Conservation (phyloP, 2,113 vertebrate species). For the Uropsilus gracilis region DNA sequence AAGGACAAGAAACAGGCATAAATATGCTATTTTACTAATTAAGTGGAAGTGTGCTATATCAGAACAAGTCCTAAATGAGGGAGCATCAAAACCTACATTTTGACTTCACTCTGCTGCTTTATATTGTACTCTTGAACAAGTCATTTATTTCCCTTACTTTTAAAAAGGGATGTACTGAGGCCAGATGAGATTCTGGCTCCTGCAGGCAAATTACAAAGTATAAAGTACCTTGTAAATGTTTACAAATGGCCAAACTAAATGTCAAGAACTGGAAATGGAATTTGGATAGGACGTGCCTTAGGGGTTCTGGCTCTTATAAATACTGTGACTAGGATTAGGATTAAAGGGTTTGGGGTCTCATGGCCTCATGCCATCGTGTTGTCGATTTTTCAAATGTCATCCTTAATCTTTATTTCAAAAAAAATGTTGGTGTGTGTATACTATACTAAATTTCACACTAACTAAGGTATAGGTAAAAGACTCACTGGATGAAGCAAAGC, state of each 20-base stretch:
- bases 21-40: background rate
- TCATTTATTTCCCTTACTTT: background rate
- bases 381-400: background rate
- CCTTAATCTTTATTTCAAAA: background rate
- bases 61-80: background rate
- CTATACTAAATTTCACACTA: background rate
- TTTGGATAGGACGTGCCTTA: background rate
- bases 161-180: background rate
- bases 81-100: background rate
- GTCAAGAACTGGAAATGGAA: background rate
- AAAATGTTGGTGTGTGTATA: background rate
- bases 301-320: background rate
- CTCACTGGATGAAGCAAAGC: background rate
- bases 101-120: background rate
- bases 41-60: accelerated
- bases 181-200: background rate
- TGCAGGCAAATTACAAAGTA: background rate
- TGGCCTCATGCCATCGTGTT: background rate
- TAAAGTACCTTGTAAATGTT: background rate
- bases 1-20: background rate
- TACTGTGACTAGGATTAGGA: background rate
- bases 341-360: background rate
- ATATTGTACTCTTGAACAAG: background rate
- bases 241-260: background rate
- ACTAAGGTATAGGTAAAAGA: accelerated